Evolutionary conservation across 1,140 invertebrate genomes (phyloP), one percentile per base, ranked within the genome.

Genomic region (Pseudomyrmex concolor): DNA sequence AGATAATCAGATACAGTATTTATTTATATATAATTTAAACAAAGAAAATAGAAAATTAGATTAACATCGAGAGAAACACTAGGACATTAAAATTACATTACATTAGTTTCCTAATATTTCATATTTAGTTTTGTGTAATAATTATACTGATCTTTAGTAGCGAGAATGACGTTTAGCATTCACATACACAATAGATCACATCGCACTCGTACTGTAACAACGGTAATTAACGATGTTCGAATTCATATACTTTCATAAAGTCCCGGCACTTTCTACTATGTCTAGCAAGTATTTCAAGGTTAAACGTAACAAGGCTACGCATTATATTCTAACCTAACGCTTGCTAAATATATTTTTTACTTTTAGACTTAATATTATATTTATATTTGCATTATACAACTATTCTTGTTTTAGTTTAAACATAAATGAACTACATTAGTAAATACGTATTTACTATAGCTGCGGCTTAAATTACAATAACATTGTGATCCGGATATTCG

Each of bases 211-310:
- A 9, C 19, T 71, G 84, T 45, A 80, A 19, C 70, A 17, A 19
- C 70, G 13, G 45, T 74, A 82, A 63, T 82, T 74, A 78, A 78
- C 64, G 54, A 78, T 70, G 51, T 19, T 78, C 13, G 19, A 48
- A 19, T 45, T 78, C 76, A 19, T 70, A 54, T 78, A 78, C 76
- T 70, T 70, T 78, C 76, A 78, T 78, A 59, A 70, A 78, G 19
- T 34, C 51, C 64, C 63, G 64, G 51, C 70, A 70, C 76, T 78
- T 78, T 78, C 76, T 78, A 78, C 57, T 70, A n/a, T 48, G 64
- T 43, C 10, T 66, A 43, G 19, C 54, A 70, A 78, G 63, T 78
- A 78, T 70, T 66, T 68, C 76, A 70, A 34, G 5, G 48, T 78
- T 78, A 78, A 78, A 43, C 76, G 64, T 78, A 70, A 70, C 64